phyloP scores from a whole-genome alignment of 2,113 vertebrate species.

The Lamprotornis superbus region DNA sequence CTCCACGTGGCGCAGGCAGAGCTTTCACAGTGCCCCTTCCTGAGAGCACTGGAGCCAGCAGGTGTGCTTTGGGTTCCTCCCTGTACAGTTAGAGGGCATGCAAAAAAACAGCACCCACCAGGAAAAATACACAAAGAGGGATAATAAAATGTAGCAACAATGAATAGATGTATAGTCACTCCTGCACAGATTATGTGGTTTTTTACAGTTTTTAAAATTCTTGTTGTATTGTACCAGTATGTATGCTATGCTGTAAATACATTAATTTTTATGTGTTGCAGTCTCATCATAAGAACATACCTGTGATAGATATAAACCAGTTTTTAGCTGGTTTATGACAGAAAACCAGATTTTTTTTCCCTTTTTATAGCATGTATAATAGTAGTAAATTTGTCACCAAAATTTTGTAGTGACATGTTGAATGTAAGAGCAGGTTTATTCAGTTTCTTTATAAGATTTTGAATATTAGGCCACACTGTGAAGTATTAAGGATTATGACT shows the following conservation, averaged over 20 bases:
- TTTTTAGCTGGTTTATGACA: not conserved
- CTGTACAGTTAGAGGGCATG: not conserved
- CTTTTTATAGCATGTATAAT: not conserved
- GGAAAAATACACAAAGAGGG: not conserved
- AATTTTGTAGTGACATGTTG: not conserved
- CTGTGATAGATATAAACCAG: not conserved
- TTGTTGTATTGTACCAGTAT: not conserved
- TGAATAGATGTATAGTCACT: not conserved
- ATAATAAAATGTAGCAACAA: not conserved
- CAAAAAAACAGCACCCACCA: not conserved
- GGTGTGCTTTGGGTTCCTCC: not conserved
- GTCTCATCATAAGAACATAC: not conserved
- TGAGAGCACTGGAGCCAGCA: rapidly evolving
- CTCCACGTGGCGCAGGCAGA: rapidly evolving
- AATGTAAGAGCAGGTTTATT: not conserved
- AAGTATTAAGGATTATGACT: not conserved
- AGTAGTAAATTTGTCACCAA: not conserved
- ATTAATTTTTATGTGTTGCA: not conserved
- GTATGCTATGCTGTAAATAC: not conserved
- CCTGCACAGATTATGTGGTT: not conserved
- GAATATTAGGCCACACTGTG: not conserved
- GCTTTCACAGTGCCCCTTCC: not conserved
- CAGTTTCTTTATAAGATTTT: not conserved
- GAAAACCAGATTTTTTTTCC: not conserved
- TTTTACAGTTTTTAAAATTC: not conserved